phyloP scores from a whole-genome alignment of 1,140 invertebrate genomes.

The Pseudoatta argentina region DNA sequence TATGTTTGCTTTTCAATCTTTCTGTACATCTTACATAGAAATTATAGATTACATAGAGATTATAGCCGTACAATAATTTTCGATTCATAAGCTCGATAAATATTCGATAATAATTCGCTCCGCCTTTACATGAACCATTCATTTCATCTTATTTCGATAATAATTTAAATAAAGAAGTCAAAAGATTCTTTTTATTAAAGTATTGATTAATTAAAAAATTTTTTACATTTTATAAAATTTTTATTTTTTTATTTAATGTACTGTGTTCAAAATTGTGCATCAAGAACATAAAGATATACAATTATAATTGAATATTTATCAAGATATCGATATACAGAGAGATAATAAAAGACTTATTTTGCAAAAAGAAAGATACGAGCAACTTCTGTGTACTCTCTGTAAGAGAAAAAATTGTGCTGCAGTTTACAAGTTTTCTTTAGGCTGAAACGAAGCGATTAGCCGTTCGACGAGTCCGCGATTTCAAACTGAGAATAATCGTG shows the following conservation, averaged over 20 bases:
- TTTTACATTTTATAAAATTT: not conserved
- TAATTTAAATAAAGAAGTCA: not conserved
- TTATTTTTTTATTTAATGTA: not conserved
- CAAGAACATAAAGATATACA: not conserved
- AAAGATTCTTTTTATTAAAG: not conserved
- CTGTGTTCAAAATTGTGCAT: not conserved
- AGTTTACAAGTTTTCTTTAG: not conserved
- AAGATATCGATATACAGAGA: not conserved
- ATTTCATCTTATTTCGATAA: not conserved
- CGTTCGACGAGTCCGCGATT: not conserved
- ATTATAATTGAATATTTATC: not conserved
- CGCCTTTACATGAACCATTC: not conserved
- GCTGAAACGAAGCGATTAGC: not conserved
- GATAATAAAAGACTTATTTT: not conserved
- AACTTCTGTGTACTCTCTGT: not conserved
- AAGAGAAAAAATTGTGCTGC: not conserved
- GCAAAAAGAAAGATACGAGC: not conserved
- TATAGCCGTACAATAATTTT: not conserved
- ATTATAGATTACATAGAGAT: constrained; percentile 24
- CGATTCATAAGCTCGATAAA: constrained; percentile 4
- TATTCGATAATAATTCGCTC: not conserved
- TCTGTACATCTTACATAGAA: constrained; percentile 26
- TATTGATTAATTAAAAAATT: not conserved
- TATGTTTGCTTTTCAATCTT: constrained; percentile 33
- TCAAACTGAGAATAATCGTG: constrained; percentile 11